Base-by-base conservation (phyloP, 2,888 invertebrate species). In the Orgyia antiqua region DNA sequence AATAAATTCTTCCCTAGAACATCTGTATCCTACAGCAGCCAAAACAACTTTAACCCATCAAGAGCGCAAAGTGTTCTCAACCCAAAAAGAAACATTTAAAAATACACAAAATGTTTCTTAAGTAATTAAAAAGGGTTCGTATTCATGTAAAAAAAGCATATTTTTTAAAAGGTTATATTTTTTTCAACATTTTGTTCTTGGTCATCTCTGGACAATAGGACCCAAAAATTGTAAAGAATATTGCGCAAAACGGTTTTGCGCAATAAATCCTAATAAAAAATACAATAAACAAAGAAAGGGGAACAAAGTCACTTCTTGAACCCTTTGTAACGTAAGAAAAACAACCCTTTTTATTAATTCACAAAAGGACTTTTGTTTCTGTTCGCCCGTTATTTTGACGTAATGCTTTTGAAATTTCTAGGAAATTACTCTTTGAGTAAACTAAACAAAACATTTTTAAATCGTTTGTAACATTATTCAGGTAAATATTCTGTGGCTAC, bases 291-390 rank as follows among this genome's bases (percentile, higher is more conserved):
- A 72, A 74, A 69, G 70, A 69, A 74, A 71, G 75, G 73, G 72
- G 74, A 69, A 77, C 76, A 77, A 77, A 71, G 58, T 64, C 58
- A 58, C 60, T 65, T 62, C 64, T 63, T 64, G 71, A 78, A 82
- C 74, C 75, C 80, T 73, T 78, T 69, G 76, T 73, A 65, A 51
- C 58, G 51, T 64, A 72, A 75, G 71, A 76, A 74, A 73, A 77
- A 73, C 79, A 82, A 83, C 83, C 80, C 82, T 83, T 79, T 66
- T 58, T 68, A 79, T 74, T 61, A 72, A 63, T 52, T 49, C 52
- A 71, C 67, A 68, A 69, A 15, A 63, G 53, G 53, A 52, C 59
- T 63, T 67, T 75, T 77, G 72, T 68, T 68, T 60, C 53, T 41
- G 37, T 48, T 50, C 55, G 51, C 53, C 75, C 69, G 74, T 77